These are phyloP conservation scores for Lepidochrysops patricia DNA, from an alignment of 2,888 invertebrate genomes.

Conservation along the genomic window DNA sequence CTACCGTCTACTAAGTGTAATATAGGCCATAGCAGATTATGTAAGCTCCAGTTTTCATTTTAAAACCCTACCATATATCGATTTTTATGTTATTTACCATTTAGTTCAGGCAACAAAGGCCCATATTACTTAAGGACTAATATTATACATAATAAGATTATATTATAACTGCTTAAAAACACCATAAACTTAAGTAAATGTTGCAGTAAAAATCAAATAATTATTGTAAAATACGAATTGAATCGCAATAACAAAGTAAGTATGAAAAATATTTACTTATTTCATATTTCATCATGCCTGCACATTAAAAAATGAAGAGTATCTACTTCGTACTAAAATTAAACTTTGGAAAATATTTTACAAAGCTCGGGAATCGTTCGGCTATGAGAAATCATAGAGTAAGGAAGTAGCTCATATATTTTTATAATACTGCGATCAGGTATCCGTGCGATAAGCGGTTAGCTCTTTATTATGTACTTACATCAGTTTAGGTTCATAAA, in stretches of 20 bases:
- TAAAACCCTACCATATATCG: conserved; percentile 27
- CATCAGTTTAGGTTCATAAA: neutral
- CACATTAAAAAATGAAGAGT: no score
- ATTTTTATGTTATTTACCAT: no score
- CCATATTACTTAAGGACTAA: no score
- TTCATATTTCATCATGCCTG: no score
- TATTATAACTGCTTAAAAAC: no score
- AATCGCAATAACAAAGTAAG: no score
- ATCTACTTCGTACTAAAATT: conserved; percentile 7
- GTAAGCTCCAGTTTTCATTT: conserved; percentile 26
- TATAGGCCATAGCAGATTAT: conserved; percentile 37
- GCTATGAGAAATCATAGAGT: conserved; percentile 5
- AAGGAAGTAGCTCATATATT: conserved; percentile 11
- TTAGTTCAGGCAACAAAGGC: no score
- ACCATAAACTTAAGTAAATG: no score
- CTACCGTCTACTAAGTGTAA: conserved; percentile 34
- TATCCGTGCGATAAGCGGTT: conserved; percentile 9
- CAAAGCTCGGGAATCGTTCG: neutral
- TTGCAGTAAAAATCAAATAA: no score
- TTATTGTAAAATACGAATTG: no score
- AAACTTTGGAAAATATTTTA: conserved; percentile 4
- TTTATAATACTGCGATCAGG: conserved; percentile 9
- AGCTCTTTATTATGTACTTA: conserved; percentile 1
- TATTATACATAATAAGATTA: no score
- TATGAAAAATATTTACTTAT: neutral